These are phyloP conservation scores for Eristalis intricaria DNA, from an alignment of 2,888 invertebrate species.

Conservation along the genomic window DNA sequence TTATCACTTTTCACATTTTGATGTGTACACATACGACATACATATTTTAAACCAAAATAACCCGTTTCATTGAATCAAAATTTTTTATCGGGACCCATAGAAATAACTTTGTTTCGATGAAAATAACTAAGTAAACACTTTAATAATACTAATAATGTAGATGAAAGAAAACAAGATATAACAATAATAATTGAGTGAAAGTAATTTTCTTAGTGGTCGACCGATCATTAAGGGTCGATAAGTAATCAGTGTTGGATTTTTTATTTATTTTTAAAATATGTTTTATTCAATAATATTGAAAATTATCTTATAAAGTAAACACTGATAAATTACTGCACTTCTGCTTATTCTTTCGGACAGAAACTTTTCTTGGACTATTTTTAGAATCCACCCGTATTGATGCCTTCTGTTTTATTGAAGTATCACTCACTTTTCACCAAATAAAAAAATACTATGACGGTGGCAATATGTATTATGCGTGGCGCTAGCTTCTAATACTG, in stretches of 20 bases:
- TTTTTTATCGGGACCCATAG: background rate
- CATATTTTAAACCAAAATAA: slow-evolving; percentile 9
- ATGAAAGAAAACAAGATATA: background rate
- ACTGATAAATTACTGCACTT: background rate
- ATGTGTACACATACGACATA: background rate
- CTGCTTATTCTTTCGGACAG: background rate
- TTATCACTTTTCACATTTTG: background rate
- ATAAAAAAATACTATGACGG: slow-evolving; percentile 15
- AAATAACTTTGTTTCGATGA: background rate
- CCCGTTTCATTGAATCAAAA: slow-evolving; percentile 1
- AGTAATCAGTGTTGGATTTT: background rate
- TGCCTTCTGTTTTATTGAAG: slow-evolving; percentile 58
- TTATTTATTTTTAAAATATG: background rate
- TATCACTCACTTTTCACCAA: slow-evolving; percentile 55
- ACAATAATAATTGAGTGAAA: background rate
- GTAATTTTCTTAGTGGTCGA: background rate
- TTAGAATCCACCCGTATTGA: slow-evolving; percentile 61
- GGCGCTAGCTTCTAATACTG: slow-evolving; percentile 23
- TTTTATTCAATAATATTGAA: background rate
- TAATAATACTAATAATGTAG: background rate
- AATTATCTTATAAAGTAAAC: background rate
- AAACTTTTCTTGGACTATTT: slow-evolving; percentile 50
- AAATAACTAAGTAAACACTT: background rate
- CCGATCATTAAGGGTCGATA: background rate
- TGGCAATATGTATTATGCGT: slow-evolving; percentile 23